A percentile compares a stretch with the other conserved stretches of the same genome.
Evolutionary conservation across 2,113 vertebrate genomes (phyloP).

Genomic region (Cacatua alba): DNA sequence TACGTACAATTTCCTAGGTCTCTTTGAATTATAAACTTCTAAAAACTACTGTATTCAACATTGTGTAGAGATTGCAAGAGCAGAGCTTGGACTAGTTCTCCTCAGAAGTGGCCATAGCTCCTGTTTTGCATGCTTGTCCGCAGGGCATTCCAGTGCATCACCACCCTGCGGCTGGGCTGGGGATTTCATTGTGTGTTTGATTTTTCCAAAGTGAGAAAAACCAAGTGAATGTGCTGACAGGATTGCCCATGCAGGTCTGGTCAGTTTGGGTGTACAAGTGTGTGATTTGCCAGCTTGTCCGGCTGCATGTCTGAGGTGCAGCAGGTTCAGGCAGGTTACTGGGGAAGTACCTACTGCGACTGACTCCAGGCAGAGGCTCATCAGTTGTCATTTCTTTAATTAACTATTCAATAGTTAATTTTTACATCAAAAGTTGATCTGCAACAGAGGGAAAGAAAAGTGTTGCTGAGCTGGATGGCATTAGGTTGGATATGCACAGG

Average conservation of each 20-base stretch:
- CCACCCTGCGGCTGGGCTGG: neutral
- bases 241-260: no score
- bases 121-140: neutral
- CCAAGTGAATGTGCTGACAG: neutral
- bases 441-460: neutral
- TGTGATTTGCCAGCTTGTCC: neutral
- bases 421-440: neutral
- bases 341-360: neutral
- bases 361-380: no score
- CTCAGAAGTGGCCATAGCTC: neutral
- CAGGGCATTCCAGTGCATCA: neutral
- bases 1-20: no score
- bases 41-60: neutral
- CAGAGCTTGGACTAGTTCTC: neutral
- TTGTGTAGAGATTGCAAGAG: neutral
- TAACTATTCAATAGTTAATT: rapidly evolving
- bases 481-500: neutral
- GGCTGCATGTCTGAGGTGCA: neutral
- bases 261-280: neutral
- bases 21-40: neutral
- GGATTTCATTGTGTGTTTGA: neutral
- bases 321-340: rapidly evolving
- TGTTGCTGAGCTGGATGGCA: rapidly evolving
- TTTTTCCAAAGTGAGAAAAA: neutral
- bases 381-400: neutral